phyloP scores from a whole-genome alignment of 37 sponge, comb jelly and placozoan species.

The Aphrocallistes beatrix region DNA sequence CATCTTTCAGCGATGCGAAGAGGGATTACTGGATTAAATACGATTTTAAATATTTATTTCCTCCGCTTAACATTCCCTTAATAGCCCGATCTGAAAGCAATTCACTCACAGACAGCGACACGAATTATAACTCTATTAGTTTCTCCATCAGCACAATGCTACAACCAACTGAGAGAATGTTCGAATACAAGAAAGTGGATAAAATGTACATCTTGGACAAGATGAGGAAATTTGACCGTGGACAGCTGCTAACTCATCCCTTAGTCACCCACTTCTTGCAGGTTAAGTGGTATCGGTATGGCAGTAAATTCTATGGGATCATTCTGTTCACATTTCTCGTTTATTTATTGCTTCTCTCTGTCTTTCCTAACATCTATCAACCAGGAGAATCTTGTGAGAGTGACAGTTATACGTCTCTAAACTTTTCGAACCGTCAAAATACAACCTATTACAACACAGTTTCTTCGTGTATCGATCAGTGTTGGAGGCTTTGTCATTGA shows the following conservation, averaged over 20 bases:
- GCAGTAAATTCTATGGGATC: constrained; percentile 23
- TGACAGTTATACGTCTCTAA: not conserved
- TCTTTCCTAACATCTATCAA: constrained; percentile 26
- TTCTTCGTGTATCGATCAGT: not conserved
- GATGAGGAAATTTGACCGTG: constrained; percentile 50
- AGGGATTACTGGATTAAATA: constrained; percentile 45
- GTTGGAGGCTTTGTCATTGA: not conserved
- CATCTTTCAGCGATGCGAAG: constrained; percentile 13
- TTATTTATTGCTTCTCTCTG: constrained; percentile 34
- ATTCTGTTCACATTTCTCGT: constrained; percentile 21
- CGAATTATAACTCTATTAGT: not conserved
- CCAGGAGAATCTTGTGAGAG: not conserved
- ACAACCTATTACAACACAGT: not conserved
- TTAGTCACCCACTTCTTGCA: constrained; percentile 38
- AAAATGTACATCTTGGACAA: constrained; percentile 26
- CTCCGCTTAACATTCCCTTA: not conserved
- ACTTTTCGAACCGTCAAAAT: not conserved
- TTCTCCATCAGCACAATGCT: constrained; percentile 20
- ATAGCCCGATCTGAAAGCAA: too few relatives aligned
- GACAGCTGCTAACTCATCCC: constrained; percentile 43
- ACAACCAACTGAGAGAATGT: constrained; percentile 11
- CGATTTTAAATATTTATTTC: constrained; percentile 66
- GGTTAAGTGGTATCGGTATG: constrained; percentile 62
- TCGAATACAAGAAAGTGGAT: not conserved
- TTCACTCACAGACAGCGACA: too few relatives aligned